A percentile compares a stretch with the other conserved stretches of the same genome.
phyloP scores from a whole-genome alignment of 2,797 vertebrate genomes.

The Nannoperca australis region DNA sequence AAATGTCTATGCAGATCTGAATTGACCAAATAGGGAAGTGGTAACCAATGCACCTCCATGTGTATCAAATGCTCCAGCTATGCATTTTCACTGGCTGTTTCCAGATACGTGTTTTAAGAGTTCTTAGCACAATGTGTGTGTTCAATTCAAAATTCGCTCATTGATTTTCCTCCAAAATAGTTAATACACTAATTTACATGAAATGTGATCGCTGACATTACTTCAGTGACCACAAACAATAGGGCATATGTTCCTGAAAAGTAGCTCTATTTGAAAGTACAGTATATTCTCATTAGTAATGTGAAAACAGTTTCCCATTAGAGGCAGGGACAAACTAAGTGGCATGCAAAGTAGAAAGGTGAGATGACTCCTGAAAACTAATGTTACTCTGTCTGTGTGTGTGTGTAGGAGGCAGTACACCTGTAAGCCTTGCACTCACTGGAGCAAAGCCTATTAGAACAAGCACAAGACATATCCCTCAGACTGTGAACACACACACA shows the following conservation, averaged over 20 bases:
- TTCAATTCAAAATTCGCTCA: neutral
- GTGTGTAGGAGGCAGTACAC: slow-evolving; percentile 56
- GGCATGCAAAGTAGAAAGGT: slow-evolving; percentile 64
- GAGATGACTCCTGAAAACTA: slow-evolving; percentile 62
- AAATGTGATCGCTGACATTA: slow-evolving; percentile 7
- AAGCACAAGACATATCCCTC: slow-evolving; percentile 69
- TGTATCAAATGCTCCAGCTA: neutral
- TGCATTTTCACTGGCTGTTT: neutral
- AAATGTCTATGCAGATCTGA: slow-evolving; percentile 23
- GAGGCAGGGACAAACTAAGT: slow-evolving; percentile 40
- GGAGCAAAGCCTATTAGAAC: slow-evolving; percentile 80
- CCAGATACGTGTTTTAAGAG: neutral
- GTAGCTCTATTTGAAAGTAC: slow-evolving; percentile 24
- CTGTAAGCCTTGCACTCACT: slow-evolving; percentile 77
- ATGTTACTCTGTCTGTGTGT: slow-evolving; percentile 40
- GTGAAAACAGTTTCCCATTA: slow-evolving; percentile 35
- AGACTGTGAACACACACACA: slow-evolving; percentile 67
- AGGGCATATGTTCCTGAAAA: slow-evolving; percentile 21
- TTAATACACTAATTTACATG: neutral
- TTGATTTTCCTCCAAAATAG: neutral
- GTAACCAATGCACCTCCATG: neutral
- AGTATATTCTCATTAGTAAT: slow-evolving; percentile 31
- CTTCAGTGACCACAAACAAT: neutral
- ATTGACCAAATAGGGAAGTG: neutral
- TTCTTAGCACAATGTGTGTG: neutral